Conservation (phyloP, 2,888 invertebrate genomes). For the Dioctria linearis region DNA sequence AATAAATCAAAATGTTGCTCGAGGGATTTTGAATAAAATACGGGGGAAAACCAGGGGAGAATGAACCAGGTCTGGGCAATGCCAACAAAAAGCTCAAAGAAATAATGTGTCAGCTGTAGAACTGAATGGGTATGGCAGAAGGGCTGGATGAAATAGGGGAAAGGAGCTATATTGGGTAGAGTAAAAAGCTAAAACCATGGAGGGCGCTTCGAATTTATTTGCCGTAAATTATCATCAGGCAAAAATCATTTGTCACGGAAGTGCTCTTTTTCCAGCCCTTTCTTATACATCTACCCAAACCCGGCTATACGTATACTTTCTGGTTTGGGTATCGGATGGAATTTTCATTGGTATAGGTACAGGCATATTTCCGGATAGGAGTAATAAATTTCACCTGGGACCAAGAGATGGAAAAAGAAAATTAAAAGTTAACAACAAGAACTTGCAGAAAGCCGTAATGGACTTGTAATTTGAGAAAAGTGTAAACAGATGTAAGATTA, state of each 20-base stretch:
- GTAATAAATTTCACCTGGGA: slow-evolving; percentile 53
- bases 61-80: slow-evolving; percentile 29
- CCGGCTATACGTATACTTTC: too few species aligned
- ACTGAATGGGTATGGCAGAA: not conserved
- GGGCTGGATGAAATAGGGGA: not conserved
- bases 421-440: slow-evolving; percentile 51
- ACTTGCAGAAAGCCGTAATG: slow-evolving; percentile 46
- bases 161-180: not conserved
- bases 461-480: slow-evolving; percentile 46
- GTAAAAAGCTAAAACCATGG: slow-evolving; percentile 28
- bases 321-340: not conserved
- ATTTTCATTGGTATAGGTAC: not conserved
- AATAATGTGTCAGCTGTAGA: slow-evolving; percentile 39
- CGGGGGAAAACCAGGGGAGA: not conserved
- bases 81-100: slow-evolving; percentile 38
- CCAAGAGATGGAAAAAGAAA: slow-evolving; percentile 41
- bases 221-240: slow-evolving; percentile 55
- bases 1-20: slow-evolving; percentile 53
- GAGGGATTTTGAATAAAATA: slow-evolving; percentile 52
- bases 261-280: slow-evolving; percentile 37
- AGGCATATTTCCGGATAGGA: slow-evolving; percentile 34
- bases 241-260: slow-evolving; percentile 55
- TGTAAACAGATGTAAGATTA: slow-evolving; percentile 52
- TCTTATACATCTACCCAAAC: not conserved
- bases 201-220: slow-evolving; percentile 54